Conservation (phyloP, 2,797 vertebrate species). For the Anomalospiza imberbis region DNA sequence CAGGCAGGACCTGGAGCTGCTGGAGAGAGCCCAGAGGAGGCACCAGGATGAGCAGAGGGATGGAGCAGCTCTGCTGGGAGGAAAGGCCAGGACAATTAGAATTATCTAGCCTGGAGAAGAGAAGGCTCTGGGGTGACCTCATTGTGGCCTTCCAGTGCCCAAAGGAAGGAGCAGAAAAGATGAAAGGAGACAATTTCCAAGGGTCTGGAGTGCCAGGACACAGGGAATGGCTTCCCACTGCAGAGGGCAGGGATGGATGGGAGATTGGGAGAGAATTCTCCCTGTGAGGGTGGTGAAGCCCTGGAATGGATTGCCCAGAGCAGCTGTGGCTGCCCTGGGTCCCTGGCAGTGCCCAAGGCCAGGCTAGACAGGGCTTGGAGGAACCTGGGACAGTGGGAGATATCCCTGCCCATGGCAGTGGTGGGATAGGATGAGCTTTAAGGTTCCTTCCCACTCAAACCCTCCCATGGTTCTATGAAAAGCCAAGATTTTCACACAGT, state of each 20-base stretch:
- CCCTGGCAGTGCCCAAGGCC: background rate
- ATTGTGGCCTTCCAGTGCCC: background rate
- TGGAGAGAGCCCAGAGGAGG: background rate
- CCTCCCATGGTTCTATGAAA: background rate
- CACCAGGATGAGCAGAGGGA: background rate
- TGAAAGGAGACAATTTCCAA: background rate
- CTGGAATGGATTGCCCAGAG: background rate
- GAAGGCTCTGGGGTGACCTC: background rate
- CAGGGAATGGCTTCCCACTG: background rate
- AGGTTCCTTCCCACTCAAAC: too few relatives aligned
- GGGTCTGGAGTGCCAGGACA: background rate
- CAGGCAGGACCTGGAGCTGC: background rate
- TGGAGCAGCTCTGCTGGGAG: background rate
- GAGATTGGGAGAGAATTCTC: background rate
- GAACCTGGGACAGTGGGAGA: background rate
- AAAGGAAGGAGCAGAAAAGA: background rate
- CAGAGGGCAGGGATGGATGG: background rate
- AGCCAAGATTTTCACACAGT: background rate
- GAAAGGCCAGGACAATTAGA: background rate
- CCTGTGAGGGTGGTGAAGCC: accelerated
- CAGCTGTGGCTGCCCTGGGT: background rate
- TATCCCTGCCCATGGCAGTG: background rate
- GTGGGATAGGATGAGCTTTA: background rate
- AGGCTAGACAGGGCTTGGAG: accelerated
- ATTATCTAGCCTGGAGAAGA: background rate